Evolutionary conservation across 1,140 invertebrate genomes (phyloP), one percentile per base, ranked within the genome.

Genomic region (Proctacanthus coquilletti): DNA sequence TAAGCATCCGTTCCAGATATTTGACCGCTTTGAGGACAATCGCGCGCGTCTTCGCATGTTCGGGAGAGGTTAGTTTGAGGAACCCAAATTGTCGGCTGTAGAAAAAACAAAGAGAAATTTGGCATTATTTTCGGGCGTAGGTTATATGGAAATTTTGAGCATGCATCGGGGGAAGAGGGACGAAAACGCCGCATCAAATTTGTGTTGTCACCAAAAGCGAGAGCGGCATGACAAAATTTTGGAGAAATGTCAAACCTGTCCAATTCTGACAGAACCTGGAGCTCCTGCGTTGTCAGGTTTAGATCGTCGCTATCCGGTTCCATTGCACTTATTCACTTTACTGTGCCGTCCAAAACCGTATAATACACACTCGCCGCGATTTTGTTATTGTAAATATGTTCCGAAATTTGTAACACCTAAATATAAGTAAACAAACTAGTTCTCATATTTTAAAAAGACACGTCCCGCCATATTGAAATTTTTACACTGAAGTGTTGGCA

Each of bases 51-150:
- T 77, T 75, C 2, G 66, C 62, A 69, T 87, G 77, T 56, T 85
- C 82, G 32, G 74, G 68, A 14, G 70, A 66, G 46, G 78, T 77
- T 2, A 88, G 56, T 52, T 84, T 81, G 32, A 89, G 54, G 58
- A 86, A 86, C 15, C 84, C 84, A 71, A 84, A 88, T 49, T 82
- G 78, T 2, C 83, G 80, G 59, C 84, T 88, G 68, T 42, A 73
- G 8, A 13, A 9, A 13, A 13, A 27, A 13, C 23, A 27, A 27
- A 13, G 13, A 27, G 13, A 8, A 27, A 27, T 8, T 27, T 8
- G 23, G n/a, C n/a, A n/a, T n/a, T n/a, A n/a, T n/a, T n/a, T n/a
- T n/a, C n/a, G n/a, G n/a, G n/a, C n/a, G n/a, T n/a, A n/a, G n/a
- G n/a, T n/a, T n/a, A n/a, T n/a, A n/a, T n/a, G n/a, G n/a, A n/a